phyloP scores from a whole-genome alignment of 1,140 invertebrate species.

The Ceratina japonica region DNA sequence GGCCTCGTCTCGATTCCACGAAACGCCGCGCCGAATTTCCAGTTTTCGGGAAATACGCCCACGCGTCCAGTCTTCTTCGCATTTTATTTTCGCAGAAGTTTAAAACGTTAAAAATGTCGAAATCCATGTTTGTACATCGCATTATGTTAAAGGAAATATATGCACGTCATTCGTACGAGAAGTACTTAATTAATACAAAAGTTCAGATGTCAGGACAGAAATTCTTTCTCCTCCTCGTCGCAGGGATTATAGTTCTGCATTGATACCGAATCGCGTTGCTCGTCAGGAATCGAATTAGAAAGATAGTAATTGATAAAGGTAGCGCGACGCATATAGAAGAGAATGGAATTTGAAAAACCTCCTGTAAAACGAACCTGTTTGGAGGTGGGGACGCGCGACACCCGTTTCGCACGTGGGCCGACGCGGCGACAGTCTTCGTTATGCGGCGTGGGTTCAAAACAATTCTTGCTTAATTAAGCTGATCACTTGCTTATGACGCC shows the following conservation, averaged over 20 bases:
- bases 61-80: background rate
- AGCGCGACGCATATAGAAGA: too few species aligned
- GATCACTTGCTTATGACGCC: slow-evolving; percentile 71
- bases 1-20: background rate
- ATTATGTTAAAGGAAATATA: too few species aligned
- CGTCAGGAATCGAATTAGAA: too few species aligned
- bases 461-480: slow-evolving; percentile 75
- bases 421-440: background rate
- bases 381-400: background rate
- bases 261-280: too few species aligned
- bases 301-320: too few species aligned
- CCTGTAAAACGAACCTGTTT: too few species aligned
- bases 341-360: too few species aligned
- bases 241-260: slow-evolving; percentile 28
- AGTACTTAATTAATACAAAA: too few species aligned
- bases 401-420: slow-evolving; percentile 51
- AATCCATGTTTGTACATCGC: too few species aligned
- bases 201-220: slow-evolving; percentile 3
- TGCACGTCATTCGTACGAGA: too few species aligned
- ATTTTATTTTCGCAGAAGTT: too few species aligned
- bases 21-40: slow-evolving; percentile 3
- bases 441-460: slow-evolving; percentile 71
- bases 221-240: slow-evolving; percentile 26
- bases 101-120: too few species aligned
- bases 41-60: slow-evolving; percentile 11